Base-by-base conservation (phyloP, 2,113 vertebrate species). In the Noturus placidus region DNA sequence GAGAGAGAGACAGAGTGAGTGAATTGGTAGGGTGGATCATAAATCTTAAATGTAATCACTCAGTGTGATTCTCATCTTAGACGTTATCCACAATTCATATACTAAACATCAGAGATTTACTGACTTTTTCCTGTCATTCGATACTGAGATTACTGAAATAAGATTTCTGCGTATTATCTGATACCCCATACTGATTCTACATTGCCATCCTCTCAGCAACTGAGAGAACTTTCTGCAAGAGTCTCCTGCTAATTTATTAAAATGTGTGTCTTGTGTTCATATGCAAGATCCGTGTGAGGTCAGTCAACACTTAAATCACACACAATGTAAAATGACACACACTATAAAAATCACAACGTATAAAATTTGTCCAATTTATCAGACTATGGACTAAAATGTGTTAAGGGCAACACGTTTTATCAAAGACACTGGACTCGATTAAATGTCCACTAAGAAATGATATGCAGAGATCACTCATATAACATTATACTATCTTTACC, bases 401-500 rank as follows among this genome's bases (percentile, higher is more conserved):
- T 65, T 63, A 65, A 83, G 22, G 74, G 74, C 63, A n/a, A 52
- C 19, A 57, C 35, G 14, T 54, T 30, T 54, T 59, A 22, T 20
- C 57, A 83, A 79, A 25, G 56, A 76, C 33, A n/a, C 15, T 46
- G 50, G 56, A 69, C 57, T 46, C 63, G 33, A 50, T 33, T 70
- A 70, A 54, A 82, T 52, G 22, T 85, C 61, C 59, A 69, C 25
- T 67, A 72, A 80, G 13, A 54, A 33, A 54, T 54, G 4, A 59
- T 46, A 74, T 80, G 19, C 33, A 27, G 72, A 54, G 33, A 50
- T 82, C 33, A 30, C 65, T 84, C n/a, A 50, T 30, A 69, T 84
- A 65, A 83, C n/a, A 69, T 46, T 78, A 74, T 50, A 72, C 59
- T 72, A 69, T 78, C 86, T 85, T 85, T 83, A 87, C 76, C 82